phyloP scores from a whole-genome alignment of 1,140 invertebrate genomes.

The Elymnias hypermnestra region DNA sequence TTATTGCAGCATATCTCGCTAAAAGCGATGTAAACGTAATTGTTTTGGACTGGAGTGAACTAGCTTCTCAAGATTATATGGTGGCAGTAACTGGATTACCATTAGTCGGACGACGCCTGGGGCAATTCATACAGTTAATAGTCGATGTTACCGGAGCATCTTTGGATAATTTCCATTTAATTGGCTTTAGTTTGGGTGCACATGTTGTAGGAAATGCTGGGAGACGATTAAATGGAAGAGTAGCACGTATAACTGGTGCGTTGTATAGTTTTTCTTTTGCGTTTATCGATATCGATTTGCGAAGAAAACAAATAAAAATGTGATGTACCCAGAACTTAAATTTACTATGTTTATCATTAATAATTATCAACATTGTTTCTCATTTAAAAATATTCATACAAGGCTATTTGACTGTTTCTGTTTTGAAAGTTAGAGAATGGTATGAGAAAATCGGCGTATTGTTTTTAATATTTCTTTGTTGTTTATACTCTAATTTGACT shows the following conservation, averaged over 20 bases:
- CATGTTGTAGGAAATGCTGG: slow-evolving; percentile 92
- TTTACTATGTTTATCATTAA: too few relatives aligned
- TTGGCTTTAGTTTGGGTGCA: slow-evolving; percentile 92
- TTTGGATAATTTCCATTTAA: slow-evolving; percentile 82
- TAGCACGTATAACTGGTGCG: slow-evolving; percentile 47
- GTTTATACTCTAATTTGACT: too few relatives aligned
- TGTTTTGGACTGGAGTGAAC: slow-evolving; percentile 38
- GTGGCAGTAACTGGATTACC: slow-evolving; percentile 59
- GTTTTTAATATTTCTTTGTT: too few relatives aligned
- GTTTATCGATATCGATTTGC: too few relatives aligned
- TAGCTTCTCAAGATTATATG: slow-evolving; percentile 29
- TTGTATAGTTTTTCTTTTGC: slow-evolving; percentile 5
- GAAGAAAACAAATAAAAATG: too few relatives aligned
- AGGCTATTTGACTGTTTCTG: too few relatives aligned
- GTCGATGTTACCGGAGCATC: slow-evolving; percentile 28
- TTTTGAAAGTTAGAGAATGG: too few relatives aligned
- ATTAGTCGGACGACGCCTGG: slow-evolving; percentile 49
- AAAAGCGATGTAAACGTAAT: slow-evolving; percentile 36
- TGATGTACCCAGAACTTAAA: too few relatives aligned
- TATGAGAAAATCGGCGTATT: too few relatives aligned
- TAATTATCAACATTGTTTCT: too few relatives aligned
- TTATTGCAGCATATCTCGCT: slow-evolving; percentile 32
- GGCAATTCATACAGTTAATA: slow-evolving; percentile 61
- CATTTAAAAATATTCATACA: too few relatives aligned
- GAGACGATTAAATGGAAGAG: slow-evolving; percentile 31